Evolutionary conservation across 2,797 vertebrate species (phyloP).

Genomic region (Trachurus trachurus): DNA sequence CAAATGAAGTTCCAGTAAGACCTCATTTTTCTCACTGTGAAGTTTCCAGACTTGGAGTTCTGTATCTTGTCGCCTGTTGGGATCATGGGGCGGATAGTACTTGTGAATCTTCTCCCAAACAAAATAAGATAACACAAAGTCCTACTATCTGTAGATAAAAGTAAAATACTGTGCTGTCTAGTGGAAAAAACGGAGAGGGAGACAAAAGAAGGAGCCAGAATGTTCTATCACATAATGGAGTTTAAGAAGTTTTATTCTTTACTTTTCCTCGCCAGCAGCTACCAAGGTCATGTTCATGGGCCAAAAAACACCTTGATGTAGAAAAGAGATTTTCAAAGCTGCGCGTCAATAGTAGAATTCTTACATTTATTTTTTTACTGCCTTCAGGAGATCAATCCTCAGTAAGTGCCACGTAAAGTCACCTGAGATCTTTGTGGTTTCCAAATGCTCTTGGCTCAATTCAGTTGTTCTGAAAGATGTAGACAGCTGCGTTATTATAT

Average conservation of each 20-base stretch:
- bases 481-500: conserved; percentile 63
- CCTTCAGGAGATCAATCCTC: conserved; percentile 74
- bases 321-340: conserved; percentile 50
- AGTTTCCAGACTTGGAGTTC: conserved; percentile 83
- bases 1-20: conserved; percentile 77
- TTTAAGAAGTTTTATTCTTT: conserved; percentile 82
- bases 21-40: conserved; percentile 84
- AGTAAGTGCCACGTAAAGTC: conserved; percentile 65
- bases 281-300: conserved; percentile 82
- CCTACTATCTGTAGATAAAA: conserved; percentile 88
- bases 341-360: conserved; percentile 63
- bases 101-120: conserved; percentile 81
- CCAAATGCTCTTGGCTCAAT: conserved; percentile 66
- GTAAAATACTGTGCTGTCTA: conserved; percentile 85
- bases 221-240: conserved; percentile 80
- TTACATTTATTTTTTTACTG: conserved; percentile 64
- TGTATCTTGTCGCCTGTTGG: conserved; percentile 84
- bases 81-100: conserved; percentile 78
- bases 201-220: conserved; percentile 69
- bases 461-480: conserved; percentile 67
- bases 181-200: conserved; percentile 64
- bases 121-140: conserved; percentile 88
- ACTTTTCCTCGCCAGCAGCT: conserved; percentile 66
- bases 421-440: conserved; percentile 70
- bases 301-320: conserved; percentile 62